These are phyloP conservation scores for Drosophila yakuba DNA, from an alignment of 1,140 invertebrate genomes.

Conservation along the genomic window DNA sequence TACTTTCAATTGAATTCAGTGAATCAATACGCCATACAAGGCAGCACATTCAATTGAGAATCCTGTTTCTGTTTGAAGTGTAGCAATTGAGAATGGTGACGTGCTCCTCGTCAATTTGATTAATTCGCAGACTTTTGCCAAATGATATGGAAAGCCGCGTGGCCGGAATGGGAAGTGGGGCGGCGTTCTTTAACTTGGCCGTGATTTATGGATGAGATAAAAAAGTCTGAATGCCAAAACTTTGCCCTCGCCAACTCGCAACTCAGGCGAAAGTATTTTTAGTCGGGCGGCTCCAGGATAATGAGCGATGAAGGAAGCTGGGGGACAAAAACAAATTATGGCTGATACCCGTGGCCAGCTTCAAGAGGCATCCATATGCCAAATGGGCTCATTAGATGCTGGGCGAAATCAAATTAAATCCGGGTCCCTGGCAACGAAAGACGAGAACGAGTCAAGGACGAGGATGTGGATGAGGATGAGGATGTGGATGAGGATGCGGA, in stretches of 20 bases:
- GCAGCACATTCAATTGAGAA: conserved; percentile 8
- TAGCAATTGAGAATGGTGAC: conserved; percentile 36
- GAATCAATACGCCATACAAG: background rate
- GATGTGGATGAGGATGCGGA: background rate
- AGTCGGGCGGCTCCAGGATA: conserved; percentile 23
- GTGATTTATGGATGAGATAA: conserved; percentile 75
- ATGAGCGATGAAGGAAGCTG: conserved; percentile 11
- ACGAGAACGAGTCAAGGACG: background rate
- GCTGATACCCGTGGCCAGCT: conserved; percentile 29
- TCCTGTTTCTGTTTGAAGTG: conserved; percentile 20
- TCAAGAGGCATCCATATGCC: conserved; percentile 61
- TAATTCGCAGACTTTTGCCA: conserved; percentile 32
- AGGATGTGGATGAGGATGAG: background rate
- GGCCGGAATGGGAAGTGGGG: too few relatives aligned
- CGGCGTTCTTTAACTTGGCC: conserved; percentile 42
- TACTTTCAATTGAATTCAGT: background rate
- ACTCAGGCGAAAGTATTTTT: conserved; percentile 58
- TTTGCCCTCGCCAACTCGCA: conserved; percentile 18
- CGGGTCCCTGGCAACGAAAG: conserved; percentile 19
- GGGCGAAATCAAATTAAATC: conserved; percentile 66
- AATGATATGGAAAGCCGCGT: conserved; percentile 33
- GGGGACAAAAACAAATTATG: conserved; percentile 56
- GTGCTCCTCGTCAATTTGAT: conserved; percentile 54
- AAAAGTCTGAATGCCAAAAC: conserved; percentile 68
- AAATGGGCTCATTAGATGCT: conserved; percentile 65